Conservation (phyloP, 2,888 invertebrate species). For the Tortrix viridana region DNA sequence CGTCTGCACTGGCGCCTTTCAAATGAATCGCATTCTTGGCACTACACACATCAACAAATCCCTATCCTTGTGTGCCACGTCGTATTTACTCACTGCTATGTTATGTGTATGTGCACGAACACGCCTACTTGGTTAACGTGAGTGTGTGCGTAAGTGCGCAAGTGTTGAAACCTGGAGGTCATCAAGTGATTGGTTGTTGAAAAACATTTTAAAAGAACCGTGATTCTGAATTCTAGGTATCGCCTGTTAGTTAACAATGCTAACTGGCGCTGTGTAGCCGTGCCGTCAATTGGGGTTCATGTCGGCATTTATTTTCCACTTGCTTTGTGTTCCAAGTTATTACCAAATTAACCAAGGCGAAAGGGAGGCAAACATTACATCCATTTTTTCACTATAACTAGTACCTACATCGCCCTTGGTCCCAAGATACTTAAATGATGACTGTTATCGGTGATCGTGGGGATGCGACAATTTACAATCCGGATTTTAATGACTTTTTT, state of each 20-base stretch:
- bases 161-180: conserved; percentile 70
- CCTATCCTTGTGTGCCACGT: conserved; percentile 56
- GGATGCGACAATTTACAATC: conserved; percentile 9
- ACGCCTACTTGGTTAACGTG: conserved; percentile 63
- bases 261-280: conserved; percentile 9
- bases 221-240: conserved; percentile 48
- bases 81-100: conserved; percentile 55
- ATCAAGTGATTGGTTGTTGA: conserved; percentile 64
- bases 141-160: conserved; percentile 55
- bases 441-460: not conserved
- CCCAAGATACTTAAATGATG: not conserved
- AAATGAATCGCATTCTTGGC: conserved; percentile 71
- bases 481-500: conserved; percentile 13
- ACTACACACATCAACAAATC: conserved; percentile 47
- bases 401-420: not conserved
- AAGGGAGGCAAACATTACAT: too few species aligned
- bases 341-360: too few species aligned
- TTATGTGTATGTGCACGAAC: conserved; percentile 65
- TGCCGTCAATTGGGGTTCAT: too few species aligned
- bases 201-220: conserved; percentile 45
- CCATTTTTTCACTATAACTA: too few species aligned
- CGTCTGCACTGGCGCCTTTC: conserved; percentile 64
- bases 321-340: too few species aligned
- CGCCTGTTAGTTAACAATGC: conserved; percentile 16
- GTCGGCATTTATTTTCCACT: too few species aligned